Percentiles rank a stretch among this genome's conserved stretches.
These are phyloP conservation scores for Pteropus alecto DNA, from an alignment of 2,113 vertebrate species.

Conservation along the genomic window DNA sequence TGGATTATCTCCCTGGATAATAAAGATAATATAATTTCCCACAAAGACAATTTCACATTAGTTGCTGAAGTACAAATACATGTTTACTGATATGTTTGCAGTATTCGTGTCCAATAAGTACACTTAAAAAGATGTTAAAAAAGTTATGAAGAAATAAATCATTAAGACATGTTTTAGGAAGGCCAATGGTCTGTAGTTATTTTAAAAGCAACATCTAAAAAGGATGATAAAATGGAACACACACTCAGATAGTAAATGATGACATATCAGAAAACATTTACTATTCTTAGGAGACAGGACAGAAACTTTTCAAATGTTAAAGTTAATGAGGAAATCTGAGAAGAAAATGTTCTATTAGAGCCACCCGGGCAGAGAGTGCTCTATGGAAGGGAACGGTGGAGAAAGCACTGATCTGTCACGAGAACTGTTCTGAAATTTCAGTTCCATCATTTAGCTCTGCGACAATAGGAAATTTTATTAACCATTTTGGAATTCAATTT, in stretches of 20 bases:
- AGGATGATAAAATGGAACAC: not conserved
- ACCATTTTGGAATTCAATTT: not conserved
- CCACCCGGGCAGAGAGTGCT: conserved; percentile 65
- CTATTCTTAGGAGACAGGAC: not conserved
- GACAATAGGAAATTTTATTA: not conserved
- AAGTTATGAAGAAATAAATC: not conserved
- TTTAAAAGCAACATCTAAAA: not conserved
- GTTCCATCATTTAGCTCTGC: not conserved
- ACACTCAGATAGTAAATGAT: conserved; percentile 17
- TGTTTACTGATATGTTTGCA: conserved; percentile 3
- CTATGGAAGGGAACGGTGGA: not conserved
- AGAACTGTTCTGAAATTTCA: not conserved
- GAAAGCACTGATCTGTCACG: not conserved
- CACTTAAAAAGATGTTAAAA: not conserved
- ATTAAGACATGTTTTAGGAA: conserved; percentile 16
- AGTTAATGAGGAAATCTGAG: conserved; percentile 45
- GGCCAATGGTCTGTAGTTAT: conserved; percentile 15
- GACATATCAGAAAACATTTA: not conserved
- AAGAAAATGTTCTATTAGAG: conserved; percentile 59
- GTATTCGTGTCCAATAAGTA: not conserved
- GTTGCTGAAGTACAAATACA: not conserved
- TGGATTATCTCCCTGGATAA: not conserved
- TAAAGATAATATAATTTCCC: not conserved
- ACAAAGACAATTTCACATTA: conserved; percentile 5
- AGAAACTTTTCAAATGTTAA: conserved; percentile 43